These are phyloP conservation scores for Callyntrura guangdongensis DNA, from an alignment of 2,888 invertebrate genomes.

Conservation along the genomic window DNA sequence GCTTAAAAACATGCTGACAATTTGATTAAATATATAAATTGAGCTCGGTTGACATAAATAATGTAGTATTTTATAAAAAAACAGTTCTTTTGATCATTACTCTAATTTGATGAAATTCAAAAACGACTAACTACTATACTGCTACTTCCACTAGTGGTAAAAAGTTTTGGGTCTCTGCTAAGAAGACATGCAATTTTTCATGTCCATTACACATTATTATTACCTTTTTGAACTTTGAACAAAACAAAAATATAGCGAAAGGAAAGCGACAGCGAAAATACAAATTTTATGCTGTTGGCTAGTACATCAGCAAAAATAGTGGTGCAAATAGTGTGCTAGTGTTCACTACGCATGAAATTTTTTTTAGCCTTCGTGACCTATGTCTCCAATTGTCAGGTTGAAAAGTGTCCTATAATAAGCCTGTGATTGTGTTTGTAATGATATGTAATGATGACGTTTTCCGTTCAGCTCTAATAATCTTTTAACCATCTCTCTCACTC, in stretches of 20 bases:
- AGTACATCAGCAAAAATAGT: neutral
- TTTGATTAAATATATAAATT: no score
- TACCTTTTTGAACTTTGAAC: neutral
- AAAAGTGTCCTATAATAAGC: conserved; percentile 29
- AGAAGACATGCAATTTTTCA: neutral
- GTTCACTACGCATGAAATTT: conserved; percentile 11
- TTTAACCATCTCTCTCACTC: conserved; percentile 2
- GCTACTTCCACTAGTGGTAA: no score
- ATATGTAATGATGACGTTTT: conserved; percentile 20
- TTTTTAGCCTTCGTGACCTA: conserved; percentile 21
- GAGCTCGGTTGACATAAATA: no score
- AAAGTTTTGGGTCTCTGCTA: no score
- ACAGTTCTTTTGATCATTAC: no score
- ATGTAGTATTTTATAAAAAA: no score
- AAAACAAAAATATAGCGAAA: neutral
- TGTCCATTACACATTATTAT: conserved; percentile 6
- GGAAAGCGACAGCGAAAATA: neutral
- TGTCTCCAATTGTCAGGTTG: conserved; percentile 18
- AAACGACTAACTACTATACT: no score
- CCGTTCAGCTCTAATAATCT: conserved; percentile 65
- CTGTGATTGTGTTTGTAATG: conserved; percentile 4
- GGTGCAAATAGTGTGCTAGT: neutral
- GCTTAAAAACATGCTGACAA: no score
- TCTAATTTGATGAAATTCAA: no score
- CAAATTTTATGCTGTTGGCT: neutral